phyloP scores from a whole-genome alignment of 1,140 invertebrate genomes.

The Drosophila seguyi region DNA sequence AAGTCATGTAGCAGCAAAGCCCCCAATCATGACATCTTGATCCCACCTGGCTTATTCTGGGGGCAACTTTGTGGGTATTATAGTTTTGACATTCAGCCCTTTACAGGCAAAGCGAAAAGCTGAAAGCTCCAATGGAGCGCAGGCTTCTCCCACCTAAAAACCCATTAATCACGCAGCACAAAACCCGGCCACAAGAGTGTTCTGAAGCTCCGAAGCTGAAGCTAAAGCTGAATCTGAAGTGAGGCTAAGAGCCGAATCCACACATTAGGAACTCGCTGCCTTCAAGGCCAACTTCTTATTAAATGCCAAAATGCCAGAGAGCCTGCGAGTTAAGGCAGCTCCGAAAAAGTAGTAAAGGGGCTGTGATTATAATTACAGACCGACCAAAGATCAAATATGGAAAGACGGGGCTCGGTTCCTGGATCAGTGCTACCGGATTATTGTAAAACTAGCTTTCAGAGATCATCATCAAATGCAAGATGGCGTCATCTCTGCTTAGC shows the following conservation, averaged over 20 bases:
- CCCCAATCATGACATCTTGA: conserved; percentile 6
- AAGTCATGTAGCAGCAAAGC: background rate
- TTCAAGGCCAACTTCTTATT: conserved; percentile 81
- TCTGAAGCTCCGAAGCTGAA: conserved; percentile 21
- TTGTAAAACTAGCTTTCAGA: conserved; percentile 53
- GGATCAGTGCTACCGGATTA: conserved; percentile 5
- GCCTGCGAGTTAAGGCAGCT: conserved; percentile 34
- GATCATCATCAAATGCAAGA: conserved; percentile 52
- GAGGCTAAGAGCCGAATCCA: conserved; percentile 21
- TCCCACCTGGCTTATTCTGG: background rate
- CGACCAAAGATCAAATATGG: conserved; percentile 14
- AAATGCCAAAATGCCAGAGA: conserved; percentile 79
- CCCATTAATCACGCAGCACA: conserved; percentile 33
- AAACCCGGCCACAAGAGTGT: conserved; percentile 17
- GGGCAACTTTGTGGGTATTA: conserved; percentile 4
- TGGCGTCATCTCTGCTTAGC: conserved; percentile 61
- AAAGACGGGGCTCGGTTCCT: background rate
- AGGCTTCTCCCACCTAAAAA: conserved; percentile 15
- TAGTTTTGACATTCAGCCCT: background rate
- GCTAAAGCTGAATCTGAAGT: conserved; percentile 19
- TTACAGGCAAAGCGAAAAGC: conserved; percentile 2
- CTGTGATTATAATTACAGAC: conserved; percentile 60
- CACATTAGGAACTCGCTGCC: conserved; percentile 49
- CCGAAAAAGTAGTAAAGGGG: conserved; percentile 37
- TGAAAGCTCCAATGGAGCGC: conserved; percentile 14